A percentile compares a stretch with the other conserved stretches of the same genome.
phyloP scores from a whole-genome alignment of 2,113 vertebrate species.

The Proteles cristata region DNA sequence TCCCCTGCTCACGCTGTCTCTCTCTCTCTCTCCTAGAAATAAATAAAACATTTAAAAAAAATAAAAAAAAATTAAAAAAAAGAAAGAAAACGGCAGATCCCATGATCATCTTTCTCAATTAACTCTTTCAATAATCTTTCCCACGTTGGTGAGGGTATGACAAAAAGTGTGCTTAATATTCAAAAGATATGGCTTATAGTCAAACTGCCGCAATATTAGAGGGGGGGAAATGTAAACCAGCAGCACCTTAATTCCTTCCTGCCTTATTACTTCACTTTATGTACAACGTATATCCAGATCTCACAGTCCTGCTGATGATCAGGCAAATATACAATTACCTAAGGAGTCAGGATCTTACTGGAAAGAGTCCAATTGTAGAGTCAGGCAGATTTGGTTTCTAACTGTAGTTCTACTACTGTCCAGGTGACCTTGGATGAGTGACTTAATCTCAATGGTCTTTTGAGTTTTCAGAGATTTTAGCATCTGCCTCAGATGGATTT shows the following conservation, averaged over 20 bases:
- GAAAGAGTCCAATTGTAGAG: neutral
- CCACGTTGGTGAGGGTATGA: neutral
- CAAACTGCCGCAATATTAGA: neutral
- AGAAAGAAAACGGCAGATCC: neutral
- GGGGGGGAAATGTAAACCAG: neutral
- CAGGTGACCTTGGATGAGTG: constrained; percentile 42
- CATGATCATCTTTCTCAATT: constrained; percentile 31
- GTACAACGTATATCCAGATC: neutral
- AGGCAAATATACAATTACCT: neutral
- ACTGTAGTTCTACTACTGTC: neutral
- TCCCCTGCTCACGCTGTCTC: too few species aligned
- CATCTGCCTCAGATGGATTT: constrained; percentile 50
- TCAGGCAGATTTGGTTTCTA: neutral
- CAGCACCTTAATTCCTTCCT: constrained; percentile 43
- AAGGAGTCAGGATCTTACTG: neutral
- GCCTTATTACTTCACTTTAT: neutral
- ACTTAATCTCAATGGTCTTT: constrained; percentile 41
- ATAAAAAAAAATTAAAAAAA: too few species aligned
- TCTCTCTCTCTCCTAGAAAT: too few species aligned
- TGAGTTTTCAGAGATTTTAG: constrained; percentile 49
- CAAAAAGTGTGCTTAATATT: constrained; percentile 40
- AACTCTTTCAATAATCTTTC: neutral
- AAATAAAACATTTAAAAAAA: too few species aligned
- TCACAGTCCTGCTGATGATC: neutral
- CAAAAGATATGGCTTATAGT: neutral